A percentile compares a stretch with the other conserved stretches of the same genome.
These are phyloP conservation scores for Mohoua ochrocephala DNA, from an alignment of 2,113 vertebrate genomes.

Conservation along the genomic window DNA sequence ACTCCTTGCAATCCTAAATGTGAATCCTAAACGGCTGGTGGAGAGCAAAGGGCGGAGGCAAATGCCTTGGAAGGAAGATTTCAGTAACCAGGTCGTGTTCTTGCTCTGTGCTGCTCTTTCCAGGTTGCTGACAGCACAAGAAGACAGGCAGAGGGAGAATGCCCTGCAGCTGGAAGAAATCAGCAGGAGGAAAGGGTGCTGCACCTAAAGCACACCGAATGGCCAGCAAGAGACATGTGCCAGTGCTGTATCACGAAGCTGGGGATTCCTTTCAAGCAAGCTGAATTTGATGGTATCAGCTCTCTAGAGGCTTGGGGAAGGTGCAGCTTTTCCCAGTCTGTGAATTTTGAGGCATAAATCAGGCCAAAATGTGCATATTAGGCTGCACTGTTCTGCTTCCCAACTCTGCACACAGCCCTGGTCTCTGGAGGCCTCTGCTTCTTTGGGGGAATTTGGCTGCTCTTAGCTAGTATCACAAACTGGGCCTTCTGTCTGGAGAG, in stretches of 20 bases:
- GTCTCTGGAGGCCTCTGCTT: neutral
- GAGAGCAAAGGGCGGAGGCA: neutral
- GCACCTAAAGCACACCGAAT: neutral
- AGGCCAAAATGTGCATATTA: neutral
- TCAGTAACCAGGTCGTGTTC: neutral
- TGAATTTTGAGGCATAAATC: neutral
- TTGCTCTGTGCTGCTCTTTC: neutral
- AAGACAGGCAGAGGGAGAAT: conserved; percentile 70
- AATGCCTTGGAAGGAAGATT: neutral
- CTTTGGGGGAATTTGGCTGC: neutral
- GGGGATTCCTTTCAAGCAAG: neutral
- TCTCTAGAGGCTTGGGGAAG: neutral
- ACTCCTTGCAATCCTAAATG: neutral
- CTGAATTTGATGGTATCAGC: neutral
- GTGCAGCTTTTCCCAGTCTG: neutral
- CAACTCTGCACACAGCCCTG: neutral
- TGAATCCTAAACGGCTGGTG: neutral
- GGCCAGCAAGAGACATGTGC: neutral
- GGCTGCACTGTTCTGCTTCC: neutral
- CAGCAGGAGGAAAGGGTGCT: conserved; percentile 68
- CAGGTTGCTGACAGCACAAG: conserved; percentile 73
- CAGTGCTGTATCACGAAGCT: neutral
- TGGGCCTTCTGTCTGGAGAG: neutral
- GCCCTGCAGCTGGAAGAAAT: conserved; percentile 65
- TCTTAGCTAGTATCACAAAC: neutral